Evolutionary conservation across 2,113 vertebrate genomes (phyloP), one percentile per base, ranked within the genome.

Genomic region (Hippocampus barbouri): DNA sequence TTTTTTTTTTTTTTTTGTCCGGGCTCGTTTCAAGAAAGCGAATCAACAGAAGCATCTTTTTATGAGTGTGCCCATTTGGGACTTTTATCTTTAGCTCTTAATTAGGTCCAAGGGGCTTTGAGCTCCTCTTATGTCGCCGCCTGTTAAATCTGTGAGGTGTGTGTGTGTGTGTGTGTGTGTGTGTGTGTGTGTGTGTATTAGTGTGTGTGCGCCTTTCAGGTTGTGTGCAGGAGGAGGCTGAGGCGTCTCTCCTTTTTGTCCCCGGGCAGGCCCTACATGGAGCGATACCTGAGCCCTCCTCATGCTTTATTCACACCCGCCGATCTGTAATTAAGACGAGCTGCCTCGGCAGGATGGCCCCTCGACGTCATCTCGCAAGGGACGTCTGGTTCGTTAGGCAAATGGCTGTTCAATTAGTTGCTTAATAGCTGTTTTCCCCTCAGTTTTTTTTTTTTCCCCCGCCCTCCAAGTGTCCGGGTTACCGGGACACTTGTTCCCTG

Each of bases 291-390:
- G 88, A 89, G 82, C 83, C 81, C 75, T 74, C 67, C 84, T 88
- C 89, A 83, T 89, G 81, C 81, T 87, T 90, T 86, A 90, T 91
- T 87, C 90, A 88, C 20, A 16, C 25, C 59, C 25, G 5, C 63
- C 40, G 6, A 43, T 43, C 41, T 43, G 63, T 65, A 43, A 65
- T 65, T 65, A 65, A 65, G 40, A 60, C 27, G 27, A 8, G 14
- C 5, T 60, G 23, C 11, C 23, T 1, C 14, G 56, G 20, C 53
- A 8, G 51, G 51, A 53, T 21, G n/a, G 8, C 54, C 54, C 12
- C 54, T 25, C n/a, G 53, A 23, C 12, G 56, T 57, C n/a, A 25
- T 8, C 56, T 57, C 61, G 7, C 38, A 4, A 41, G 21, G 38
- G 20, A 21, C 18, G 38, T 23, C 40, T 11, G n/a, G n/a, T 65